These are phyloP conservation scores for Rhinogobius similis DNA, from an alignment of 2,113 vertebrate genomes.

Conservation along the genomic window DNA sequence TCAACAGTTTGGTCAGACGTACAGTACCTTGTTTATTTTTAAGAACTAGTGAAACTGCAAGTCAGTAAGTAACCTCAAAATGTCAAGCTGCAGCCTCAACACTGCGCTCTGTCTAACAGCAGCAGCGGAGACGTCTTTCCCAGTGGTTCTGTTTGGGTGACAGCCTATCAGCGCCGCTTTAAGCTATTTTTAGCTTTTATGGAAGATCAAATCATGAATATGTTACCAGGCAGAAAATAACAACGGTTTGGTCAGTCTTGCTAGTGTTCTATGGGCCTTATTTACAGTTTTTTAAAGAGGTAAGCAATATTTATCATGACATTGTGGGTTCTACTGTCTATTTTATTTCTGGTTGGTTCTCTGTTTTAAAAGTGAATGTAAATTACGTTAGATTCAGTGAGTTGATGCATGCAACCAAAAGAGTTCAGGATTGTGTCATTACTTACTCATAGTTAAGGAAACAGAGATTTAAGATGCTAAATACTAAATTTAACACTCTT, in stretches of 20 bases:
- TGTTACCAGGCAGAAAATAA: background rate
- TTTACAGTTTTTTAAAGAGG: background rate
- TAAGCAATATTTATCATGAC: no score
- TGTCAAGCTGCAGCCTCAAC: slow-evolving; percentile 1
- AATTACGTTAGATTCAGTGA: no score
- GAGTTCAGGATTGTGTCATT: no score
- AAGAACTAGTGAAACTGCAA: background rate
- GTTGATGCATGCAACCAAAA: background rate
- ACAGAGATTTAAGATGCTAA: no score
- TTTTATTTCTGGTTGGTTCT: no score
- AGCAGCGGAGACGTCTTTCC: background rate
- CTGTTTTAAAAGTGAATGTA: no score
- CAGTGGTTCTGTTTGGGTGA: background rate
- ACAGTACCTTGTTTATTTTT: background rate
- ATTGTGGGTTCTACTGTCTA: no score
- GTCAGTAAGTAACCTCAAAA: slow-evolving; percentile 13
- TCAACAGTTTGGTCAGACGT: background rate
- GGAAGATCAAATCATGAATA: background rate
- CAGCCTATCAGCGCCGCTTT: background rate
- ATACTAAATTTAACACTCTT: no score
- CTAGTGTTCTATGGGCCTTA: background rate
- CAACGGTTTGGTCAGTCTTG: background rate
- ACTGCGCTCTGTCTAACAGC: slow-evolving; percentile 15
- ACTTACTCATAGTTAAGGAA: no score
- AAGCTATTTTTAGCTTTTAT: background rate